Evolutionary conservation across 35 echinoderm and acorn worm genomes (phyloP), one percentile per base, ranked within the genome.

Genomic region (Amphiura filiformis): DNA sequence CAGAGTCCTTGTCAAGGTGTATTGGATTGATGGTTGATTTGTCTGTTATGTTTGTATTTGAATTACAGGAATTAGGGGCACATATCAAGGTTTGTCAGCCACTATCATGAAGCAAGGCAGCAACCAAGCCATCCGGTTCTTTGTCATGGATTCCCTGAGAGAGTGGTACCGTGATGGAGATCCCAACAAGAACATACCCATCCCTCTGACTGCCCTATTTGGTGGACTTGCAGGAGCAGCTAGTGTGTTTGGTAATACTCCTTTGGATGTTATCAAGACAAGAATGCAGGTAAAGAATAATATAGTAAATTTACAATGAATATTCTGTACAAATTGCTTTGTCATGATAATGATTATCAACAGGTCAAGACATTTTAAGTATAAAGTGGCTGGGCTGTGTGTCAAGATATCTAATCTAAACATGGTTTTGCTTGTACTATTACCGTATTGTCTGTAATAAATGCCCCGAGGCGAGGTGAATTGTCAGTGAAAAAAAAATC

Each of bases 91-190:
- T 39, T 90, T 99, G 0, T 90, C 96, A 75, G 93, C 96, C 5
- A 99, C 96, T 37, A 94, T 99, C 47, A 84, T 99, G 81, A 99
- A 99, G 87, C 96, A 99, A 70, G 96, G 96, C 76, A 95, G 93
- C 79, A 99, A 99, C 84, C 96, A 99, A 78, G 96, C 96, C 28
- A 99, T 99, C 32, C 83, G 96, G 0, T 99, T 99, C 93, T 93
- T 99, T 44, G 93, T 95, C 32, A 95, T 99, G 93, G 96, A 99
- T 80, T 94, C 96, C 0, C 42, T 94, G 30, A 75, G 88, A 13
- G 96, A 94, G n/a, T 99, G 93, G 92, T 99, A 99, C 75, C 78
- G 96, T 31, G 92, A 90, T n/a, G 93, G 86, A 1, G 92, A 94
- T 39, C 77, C 82, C 81, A 88, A 92, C 88, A 95, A 94, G 78